Percentiles rank a stretch among this genome's conserved stretches.
phyloP scores from a whole-genome alignment of 1,140 invertebrate genomes.

The Drosophila erecta region DNA sequence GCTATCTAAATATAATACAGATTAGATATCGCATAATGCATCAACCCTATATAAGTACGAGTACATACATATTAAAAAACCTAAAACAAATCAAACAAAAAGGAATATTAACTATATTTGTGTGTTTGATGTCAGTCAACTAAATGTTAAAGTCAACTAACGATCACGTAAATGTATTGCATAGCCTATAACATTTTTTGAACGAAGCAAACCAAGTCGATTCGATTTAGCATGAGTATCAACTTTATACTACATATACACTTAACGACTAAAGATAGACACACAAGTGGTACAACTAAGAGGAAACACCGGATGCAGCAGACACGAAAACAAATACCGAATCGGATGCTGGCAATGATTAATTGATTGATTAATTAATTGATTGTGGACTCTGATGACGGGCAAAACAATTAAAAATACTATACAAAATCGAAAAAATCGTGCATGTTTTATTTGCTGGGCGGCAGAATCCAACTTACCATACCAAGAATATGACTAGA shows the following conservation, averaged over 20 bases:
- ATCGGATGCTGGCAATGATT: constrained; percentile 12
- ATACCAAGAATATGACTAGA: too few species aligned
- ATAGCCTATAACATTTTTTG: constrained; percentile 59
- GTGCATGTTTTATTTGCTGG: neutral
- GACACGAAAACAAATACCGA: constrained; percentile 2
- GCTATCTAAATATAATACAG: constrained; percentile 43
- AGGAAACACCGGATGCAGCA: constrained; percentile 1
- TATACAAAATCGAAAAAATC: constrained; percentile 55
- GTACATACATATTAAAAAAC: constrained; percentile 40
- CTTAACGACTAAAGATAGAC: constrained; percentile 25
- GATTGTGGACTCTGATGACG: constrained; percentile 45
- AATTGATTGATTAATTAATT: constrained; percentile 42
- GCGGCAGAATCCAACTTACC: too few species aligned
- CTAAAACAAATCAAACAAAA: constrained; percentile 3
- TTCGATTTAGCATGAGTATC: constrained; percentile 60
- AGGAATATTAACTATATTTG: constrained; percentile 57
- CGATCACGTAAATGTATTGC: constrained; percentile 52
- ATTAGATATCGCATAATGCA: constrained; percentile 56
- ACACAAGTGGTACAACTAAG: constrained; percentile 18
- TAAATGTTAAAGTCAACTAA: constrained; percentile 70
- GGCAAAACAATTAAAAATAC: constrained; percentile 73
- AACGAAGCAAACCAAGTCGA: constrained; percentile 45
- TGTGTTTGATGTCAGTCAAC: constrained; percentile 76
- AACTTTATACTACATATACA: constrained; percentile 45
- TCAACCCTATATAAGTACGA: constrained; percentile 58